Base-by-base conservation (phyloP, 2,113 vertebrate genomes). In the Paratilapia polleni region DNA sequence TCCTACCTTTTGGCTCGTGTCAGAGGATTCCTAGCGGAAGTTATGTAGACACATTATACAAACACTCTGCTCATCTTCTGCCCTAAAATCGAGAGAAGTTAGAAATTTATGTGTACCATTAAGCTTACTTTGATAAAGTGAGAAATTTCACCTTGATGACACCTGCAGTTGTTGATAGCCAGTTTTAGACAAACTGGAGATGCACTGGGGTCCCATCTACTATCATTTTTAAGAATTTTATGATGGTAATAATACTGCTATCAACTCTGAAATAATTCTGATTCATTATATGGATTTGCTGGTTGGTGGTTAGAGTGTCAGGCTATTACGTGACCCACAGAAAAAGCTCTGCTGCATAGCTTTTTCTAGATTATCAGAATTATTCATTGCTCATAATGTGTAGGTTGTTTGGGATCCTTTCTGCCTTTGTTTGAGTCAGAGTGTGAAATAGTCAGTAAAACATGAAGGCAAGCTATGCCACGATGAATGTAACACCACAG, bases 1-100 rank as follows among this genome's bases (percentile, higher is more conserved):
- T 93, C 94, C 93, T 92, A 95, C 95, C 93, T 92, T 86, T 83
- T 85, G 88, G 83, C 89, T 90, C 84, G 80, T 93, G 89, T 91
- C 70, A 64, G 93, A 94, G 94, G 94, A 94, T 94, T 94, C 94
- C 94, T 90, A 62, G 63, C 41, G 66, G 91, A 93, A 90, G 75
- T 92, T 91, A 88, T 84, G 89, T 81, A 63, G 87, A 86, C 82
- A 64, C 64, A 62, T 91, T 87, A 86, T 63, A 87, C 89, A 88
- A 89, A 91, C 84, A 75, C 66, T 59, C 49, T 14, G 66, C 78
- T 89, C 83, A 74, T 89, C 85, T 77, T 64, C 59, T 86, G 47
- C 73, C 74, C 73, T 68, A 3, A 81, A 59, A 64, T 64, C 47
- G 12, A 28, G 77, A 74, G 58, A 60, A 75, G 38, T 87, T 87